A percentile compares a stretch with the other conserved stretches of the same genome.
Conservation (phyloP, 2,888 invertebrate species). For the Onthophagus sagittarius region DNA sequence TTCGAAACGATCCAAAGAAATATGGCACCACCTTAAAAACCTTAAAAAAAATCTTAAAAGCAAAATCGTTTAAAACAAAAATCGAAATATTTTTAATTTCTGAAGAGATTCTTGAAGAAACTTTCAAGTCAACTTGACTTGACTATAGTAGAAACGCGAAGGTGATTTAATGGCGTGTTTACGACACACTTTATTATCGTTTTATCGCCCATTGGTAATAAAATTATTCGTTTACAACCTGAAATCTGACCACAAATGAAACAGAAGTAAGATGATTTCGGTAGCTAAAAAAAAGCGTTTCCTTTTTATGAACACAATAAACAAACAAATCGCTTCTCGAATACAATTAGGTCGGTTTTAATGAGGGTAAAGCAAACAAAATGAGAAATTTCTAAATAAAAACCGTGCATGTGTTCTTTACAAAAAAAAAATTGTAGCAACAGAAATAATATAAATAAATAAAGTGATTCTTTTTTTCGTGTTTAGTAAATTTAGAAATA, state of each 20-base stretch:
- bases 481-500: too few species aligned
- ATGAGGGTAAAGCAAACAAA: neutral
- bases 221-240: slow-evolving; percentile 43
- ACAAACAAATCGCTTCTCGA: neutral
- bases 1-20: neutral
- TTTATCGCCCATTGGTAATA: slow-evolving; percentile 42
- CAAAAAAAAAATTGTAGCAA: neutral
- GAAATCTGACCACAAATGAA: slow-evolving; percentile 37
- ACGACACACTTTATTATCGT: slow-evolving; percentile 41
- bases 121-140: too few species aligned
- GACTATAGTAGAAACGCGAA: neutral
- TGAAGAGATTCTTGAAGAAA: too few species aligned
- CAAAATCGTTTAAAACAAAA: too few species aligned
- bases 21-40: neutral
- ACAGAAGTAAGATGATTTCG: slow-evolving; percentile 28
- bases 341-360: neutral
- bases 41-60: too few species aligned
- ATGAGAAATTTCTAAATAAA: neutral
- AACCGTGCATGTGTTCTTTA: neutral
- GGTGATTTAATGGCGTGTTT: slow-evolving; percentile 36
- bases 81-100: too few species aligned
- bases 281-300: slow-evolving; percentile 14
- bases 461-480: too few species aligned
- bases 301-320: neutral
- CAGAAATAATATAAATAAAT: neutral